Evolutionary conservation across 2,113 vertebrate genomes (phyloP), one percentile per base, ranked within the genome.

Genomic region (Aptenodytes patagonicus): DNA sequence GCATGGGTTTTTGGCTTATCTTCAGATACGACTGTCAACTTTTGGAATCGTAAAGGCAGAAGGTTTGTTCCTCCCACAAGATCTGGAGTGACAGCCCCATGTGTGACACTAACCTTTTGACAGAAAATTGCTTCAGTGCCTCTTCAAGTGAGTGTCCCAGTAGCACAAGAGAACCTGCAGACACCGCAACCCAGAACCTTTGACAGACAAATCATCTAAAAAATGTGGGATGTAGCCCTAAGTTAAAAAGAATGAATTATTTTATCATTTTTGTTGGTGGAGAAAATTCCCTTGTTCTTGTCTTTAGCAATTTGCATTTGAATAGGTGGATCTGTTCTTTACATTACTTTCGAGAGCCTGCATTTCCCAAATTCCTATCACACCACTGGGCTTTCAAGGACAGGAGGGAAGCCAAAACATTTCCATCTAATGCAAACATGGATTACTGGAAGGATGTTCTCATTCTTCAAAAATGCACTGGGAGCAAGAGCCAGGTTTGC

Each of bases 321-420:
- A 96, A 95, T 97, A 95, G 75, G 49, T 91, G 68, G 71, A 88
- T 96, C 93, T 95, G 94, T 73, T 97, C 95, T 94, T 95, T 97
- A 95, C 82, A 96, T 95, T 95, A 95, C 86, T 96, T 96, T 90
- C 81, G 94, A 97, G 36, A 95, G 95, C 58, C 91, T 93, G 89
- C 92, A 92, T 97, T 96, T 96, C 94, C 92, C 90, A 94, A 96
- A 97, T 97, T 97, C 95, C 95, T 92, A 85, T 96, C 91, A 93
- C 87, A 95, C 96, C 80, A 80, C 83, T 91, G 89, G 89, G 94
- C 82, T 97, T 97, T 96, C 86, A 89, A 95, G 86, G 93, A 87
- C 96, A 96, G 85, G 51, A 95, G 91, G 57, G 66, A 96, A 96
- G 97, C 95, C 95, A 97, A 97, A 97, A 72, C 90, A 93, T 93